Evolutionary conservation across 2,888 invertebrate species (phyloP), one percentile per base, ranked within the genome.

Genomic region (Pocota personata): DNA sequence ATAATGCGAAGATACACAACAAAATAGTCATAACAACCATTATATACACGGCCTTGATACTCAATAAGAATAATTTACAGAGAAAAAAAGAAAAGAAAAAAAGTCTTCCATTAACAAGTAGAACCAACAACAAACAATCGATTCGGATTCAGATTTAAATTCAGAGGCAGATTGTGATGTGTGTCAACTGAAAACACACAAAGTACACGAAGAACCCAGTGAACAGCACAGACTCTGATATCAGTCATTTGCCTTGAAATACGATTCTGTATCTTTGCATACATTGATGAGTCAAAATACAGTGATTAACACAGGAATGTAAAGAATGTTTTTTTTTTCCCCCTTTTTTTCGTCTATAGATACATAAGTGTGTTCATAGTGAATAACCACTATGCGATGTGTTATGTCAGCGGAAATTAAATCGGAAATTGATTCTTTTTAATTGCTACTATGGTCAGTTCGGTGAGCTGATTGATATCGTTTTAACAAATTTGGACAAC

Each of bases 281-380:
- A 46, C 16, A 48, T n/a, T 30, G 80, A 80, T 66, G 83, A 78
- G 55, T 83, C 78, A 60, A 79, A 66, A n/a, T 27, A 6, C 57
- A 43, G 50, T 75, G 84, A 80, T 80, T 80, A 76, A 83, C 72
- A 14, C 35, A 52, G 71, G 84, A 84, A 84, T 84, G 80, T 37
- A 21, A 80, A 37, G 48, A 73, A 67, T 60, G 27, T 32, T n/a
- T 37, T 58, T 14, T 19, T 75, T n/a, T n/a, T n/a, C n/a, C n/a
- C n/a, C n/a, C n/a, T n/a, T n/a, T n/a, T n/a, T n/a, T 4, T 24
- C 24, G 4, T 3, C 24, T 12, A 48, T 14, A 60, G 58, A 16
- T 72, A 14, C 14, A 8, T 10, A 7, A 8, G 55, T 30, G 1
- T 8, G 2, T 4, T 3, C 5, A 4, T 2, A 24, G 8, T 30